Evolutionary conservation across 2,113 vertebrate genomes (phyloP).

Genomic region (Aix galericulata): DNA sequence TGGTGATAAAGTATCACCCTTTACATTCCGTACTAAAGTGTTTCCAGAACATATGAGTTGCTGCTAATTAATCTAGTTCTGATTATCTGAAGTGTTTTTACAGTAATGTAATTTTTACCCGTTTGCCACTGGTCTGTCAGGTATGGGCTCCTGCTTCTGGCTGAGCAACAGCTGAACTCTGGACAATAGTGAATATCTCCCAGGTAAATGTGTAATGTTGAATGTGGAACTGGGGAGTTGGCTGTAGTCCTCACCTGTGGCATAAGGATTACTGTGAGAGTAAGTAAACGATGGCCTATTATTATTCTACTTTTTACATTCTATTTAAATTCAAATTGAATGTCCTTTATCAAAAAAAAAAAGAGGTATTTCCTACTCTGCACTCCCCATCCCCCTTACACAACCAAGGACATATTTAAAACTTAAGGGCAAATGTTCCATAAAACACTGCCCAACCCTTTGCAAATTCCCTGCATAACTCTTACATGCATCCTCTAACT

Average conservation of each 20-base stretch:
- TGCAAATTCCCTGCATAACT: conserved; percentile 67
- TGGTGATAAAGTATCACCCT: background rate
- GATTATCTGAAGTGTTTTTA: background rate
- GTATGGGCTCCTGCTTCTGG: background rate
- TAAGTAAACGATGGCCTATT: background rate
- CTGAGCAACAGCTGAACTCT: background rate
- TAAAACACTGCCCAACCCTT: conserved; percentile 53
- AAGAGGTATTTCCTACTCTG: background rate
- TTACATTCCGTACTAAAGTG: background rate
- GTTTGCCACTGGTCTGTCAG: background rate
- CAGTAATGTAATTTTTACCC: background rate
- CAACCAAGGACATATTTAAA: conserved; percentile 59
- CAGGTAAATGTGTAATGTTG: background rate
- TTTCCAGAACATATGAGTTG: background rate
- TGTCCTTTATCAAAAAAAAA: background rate
- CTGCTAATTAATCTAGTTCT: background rate
- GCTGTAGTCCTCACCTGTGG: background rate
- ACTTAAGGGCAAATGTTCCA: conserved; percentile 71
- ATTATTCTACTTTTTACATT: rapidly evolving
- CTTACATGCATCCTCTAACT: conserved; percentile 20
- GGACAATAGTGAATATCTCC: background rate
- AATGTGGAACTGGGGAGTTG: background rate
- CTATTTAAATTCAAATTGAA: background rate
- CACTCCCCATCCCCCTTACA: background rate
- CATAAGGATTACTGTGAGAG: background rate